Evolutionary conservation across 2,113 vertebrate genomes (phyloP).

Genomic region (human): DNA sequence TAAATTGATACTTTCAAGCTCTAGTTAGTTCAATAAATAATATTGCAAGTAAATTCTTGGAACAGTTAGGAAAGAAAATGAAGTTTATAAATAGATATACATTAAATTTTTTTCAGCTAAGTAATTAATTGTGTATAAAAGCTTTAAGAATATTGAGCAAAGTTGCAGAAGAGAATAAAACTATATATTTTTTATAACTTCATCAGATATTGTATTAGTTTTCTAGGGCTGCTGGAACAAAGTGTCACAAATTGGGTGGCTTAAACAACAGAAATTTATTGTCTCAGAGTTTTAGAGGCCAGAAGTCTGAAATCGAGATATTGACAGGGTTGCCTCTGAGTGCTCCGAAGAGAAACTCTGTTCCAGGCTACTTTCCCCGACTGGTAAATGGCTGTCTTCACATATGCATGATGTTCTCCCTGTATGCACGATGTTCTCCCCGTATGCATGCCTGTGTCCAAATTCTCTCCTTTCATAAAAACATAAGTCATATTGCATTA

Average conservation of each 20-base stretch:
- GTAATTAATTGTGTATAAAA: not conserved
- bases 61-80: not conserved
- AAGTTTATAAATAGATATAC: not conserved
- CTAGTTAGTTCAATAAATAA: not conserved
- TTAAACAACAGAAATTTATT: not conserved
- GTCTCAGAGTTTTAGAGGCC: not conserved
- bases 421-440: not conserved
- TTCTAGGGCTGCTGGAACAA: not conserved
- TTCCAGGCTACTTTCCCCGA: too few species aligned
- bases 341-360: not conserved
- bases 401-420: accelerated
- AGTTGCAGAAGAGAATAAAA: not conserved
- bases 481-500: not conserved
- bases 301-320: not conserved
- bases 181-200: not conserved
- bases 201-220: not conserved
- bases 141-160: not conserved
- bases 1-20: not conserved
- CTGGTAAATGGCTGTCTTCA: not conserved
- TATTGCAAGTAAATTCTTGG: not conserved
- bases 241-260: not conserved
- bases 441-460: not conserved
- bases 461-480: not conserved
- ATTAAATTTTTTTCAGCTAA: not conserved
- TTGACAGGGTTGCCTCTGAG: not conserved